Evolutionary conservation across 1,140 invertebrate species (phyloP).

Genomic region (Drosophila bifasciata): DNA sequence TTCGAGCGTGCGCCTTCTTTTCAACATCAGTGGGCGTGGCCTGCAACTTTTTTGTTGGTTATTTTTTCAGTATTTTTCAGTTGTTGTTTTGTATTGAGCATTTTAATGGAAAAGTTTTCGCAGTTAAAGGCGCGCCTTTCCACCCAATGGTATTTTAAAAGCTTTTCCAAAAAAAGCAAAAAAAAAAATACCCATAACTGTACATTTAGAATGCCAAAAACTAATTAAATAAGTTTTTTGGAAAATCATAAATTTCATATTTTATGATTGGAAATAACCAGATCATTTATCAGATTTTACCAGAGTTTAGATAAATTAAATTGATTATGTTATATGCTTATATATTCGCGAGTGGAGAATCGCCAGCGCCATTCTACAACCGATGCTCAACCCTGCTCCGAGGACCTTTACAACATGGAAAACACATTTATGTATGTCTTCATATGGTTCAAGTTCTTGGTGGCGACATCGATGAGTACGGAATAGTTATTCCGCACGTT

Average conservation of each 20-base stretch:
- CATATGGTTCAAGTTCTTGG: conserved; percentile 94
- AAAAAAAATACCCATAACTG: too few relatives aligned
- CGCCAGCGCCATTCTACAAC: too few relatives aligned
- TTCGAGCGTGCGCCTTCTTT: conserved; percentile 37
- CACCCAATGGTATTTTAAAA: conserved; percentile 75
- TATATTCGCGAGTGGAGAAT: too few relatives aligned
- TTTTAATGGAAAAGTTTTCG: conserved; percentile 81
- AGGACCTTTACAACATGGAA: too few relatives aligned
- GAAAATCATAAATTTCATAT: conserved; percentile 20
- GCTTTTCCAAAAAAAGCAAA: conserved; percentile 56
- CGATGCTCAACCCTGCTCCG: too few relatives aligned
- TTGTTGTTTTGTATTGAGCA: conserved; percentile 58
- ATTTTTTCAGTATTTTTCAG: conserved; percentile 12
- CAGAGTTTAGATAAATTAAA: too few relatives aligned
- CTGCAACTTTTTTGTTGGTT: conserved; percentile 34
- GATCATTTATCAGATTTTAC: background rate
- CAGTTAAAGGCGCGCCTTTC: conserved; percentile 77
- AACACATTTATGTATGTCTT: background rate
- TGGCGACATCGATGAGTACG: conserved; percentile 96
- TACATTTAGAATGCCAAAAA: conserved; percentile 44
- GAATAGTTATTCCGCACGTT: conserved; percentile 99
- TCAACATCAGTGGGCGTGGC: conserved; percentile 63
- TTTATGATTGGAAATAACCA: conserved; percentile 15
- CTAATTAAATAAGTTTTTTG: conserved; percentile 31
- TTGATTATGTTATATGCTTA: too few relatives aligned